phyloP scores from a whole-genome alignment of 2,888 invertebrate genomes.

The Diaprepes abbreviatus region DNA sequence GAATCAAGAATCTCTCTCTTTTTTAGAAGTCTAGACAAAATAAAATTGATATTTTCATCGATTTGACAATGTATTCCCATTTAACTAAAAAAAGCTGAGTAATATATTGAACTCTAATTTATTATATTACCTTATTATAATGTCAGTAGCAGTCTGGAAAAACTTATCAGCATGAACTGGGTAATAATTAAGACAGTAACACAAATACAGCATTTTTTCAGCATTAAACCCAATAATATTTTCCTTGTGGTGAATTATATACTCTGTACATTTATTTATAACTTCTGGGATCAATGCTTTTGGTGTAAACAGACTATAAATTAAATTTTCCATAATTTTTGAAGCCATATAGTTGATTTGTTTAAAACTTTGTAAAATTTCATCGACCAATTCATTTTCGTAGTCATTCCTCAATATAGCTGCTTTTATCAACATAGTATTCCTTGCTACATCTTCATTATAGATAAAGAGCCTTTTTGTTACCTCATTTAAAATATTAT shows the following conservation, averaged over 20 bases:
- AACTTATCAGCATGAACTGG: slow-evolving; percentile 65
- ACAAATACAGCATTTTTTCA: slow-evolving; percentile 69
- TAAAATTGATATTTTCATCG: no score
- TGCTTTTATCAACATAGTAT: slow-evolving; percentile 54
- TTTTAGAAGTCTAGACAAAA: no score
- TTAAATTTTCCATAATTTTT: slow-evolving; percentile 67
- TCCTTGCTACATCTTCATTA: slow-evolving; percentile 18
- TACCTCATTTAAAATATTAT: slow-evolving; percentile 44
- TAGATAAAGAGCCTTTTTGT: slow-evolving; percentile 29
- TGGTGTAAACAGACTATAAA: slow-evolving; percentile 65
- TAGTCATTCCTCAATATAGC: slow-evolving; percentile 63
- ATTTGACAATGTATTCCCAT: background rate
- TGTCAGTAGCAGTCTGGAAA: slow-evolving; percentile 64
- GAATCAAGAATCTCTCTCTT: no score
- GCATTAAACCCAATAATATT: slow-evolving; percentile 70
- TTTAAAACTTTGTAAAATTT: slow-evolving; percentile 56
- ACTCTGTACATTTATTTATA: slow-evolving; percentile 68
- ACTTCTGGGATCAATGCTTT: slow-evolving; percentile 67
- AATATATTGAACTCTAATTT: no score
- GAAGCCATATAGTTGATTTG: slow-evolving; percentile 65
- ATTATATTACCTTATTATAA: slow-evolving; percentile 70
- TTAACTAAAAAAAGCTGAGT: background rate
- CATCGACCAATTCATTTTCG: slow-evolving; percentile 58
- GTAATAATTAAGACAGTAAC: slow-evolving; percentile 70
- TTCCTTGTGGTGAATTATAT: slow-evolving; percentile 66